Conservation (phyloP, 2,888 invertebrate species). For the Netelia virgata region DNA sequence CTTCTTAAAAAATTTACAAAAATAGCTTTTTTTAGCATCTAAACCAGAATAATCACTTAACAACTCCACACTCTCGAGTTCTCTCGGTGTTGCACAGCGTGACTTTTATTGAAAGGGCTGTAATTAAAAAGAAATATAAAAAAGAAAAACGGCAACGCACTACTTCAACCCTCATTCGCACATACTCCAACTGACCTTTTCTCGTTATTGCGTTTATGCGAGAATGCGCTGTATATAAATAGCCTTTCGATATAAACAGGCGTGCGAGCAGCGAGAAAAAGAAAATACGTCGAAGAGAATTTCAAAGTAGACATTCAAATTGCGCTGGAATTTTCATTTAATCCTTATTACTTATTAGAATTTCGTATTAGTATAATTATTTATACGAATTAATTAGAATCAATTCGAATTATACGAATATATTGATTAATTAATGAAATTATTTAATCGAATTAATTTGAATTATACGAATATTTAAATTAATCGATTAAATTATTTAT, state of each 20-base stretch:
- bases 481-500: too few species aligned
- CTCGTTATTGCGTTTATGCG: conserved; percentile 11
- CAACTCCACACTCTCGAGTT: too few species aligned
- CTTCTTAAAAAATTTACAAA: too few species aligned
- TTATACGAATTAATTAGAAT: too few species aligned
- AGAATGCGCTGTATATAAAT: background rate
- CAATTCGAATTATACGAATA: too few species aligned
- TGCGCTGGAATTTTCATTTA: background rate
- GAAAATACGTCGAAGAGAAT: background rate
- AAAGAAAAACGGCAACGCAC: conserved; percentile 4
- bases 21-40: too few species aligned
- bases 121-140: background rate
- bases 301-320: background rate
- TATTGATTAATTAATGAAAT: too few species aligned
- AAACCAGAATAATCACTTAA: too few species aligned
- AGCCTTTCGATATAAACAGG: background rate
- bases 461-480: too few species aligned
- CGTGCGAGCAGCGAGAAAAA: background rate
- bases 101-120: conserved; percentile 6
- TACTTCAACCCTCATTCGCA: conserved; percentile 9
- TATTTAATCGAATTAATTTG: too few species aligned
- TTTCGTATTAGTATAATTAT: too few species aligned
- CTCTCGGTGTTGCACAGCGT: background rate
- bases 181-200: conserved; percentile 8
- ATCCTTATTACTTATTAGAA: background rate